Evolutionary conservation across 1,140 invertebrate genomes (phyloP).

Genomic region (Agrilus planipennis): DNA sequence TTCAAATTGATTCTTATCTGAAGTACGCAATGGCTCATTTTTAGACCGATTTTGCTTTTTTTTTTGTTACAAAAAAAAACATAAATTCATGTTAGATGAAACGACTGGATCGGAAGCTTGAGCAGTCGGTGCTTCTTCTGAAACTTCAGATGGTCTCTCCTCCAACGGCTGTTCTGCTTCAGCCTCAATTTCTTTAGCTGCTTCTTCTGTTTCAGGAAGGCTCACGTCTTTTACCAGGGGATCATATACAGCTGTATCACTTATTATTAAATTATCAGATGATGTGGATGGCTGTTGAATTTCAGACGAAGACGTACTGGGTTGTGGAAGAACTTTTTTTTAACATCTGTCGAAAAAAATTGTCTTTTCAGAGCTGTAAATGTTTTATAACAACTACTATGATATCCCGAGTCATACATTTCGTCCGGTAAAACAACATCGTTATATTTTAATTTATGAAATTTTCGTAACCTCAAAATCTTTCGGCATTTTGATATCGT

Average conservation of each 20-base stretch:
- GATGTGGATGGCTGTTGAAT: constrained; percentile 12
- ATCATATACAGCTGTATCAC: constrained; percentile 14
- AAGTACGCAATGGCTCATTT: no score
- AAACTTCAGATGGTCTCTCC: constrained; percentile 11
- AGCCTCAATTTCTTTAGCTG: constrained; percentile 15
- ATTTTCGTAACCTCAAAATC: no score
- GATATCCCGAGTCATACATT: no score
- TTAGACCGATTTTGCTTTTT: no score
- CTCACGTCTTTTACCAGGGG: constrained; percentile 14
- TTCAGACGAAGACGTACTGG: constrained; percentile 11
- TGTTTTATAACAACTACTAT: no score
- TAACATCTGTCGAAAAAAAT: constrained; percentile 14
- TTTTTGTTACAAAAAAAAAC: constrained; percentile 15
- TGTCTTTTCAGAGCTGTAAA: constrained; percentile 14
- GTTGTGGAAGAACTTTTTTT: constrained; percentile 12
- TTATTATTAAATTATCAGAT: constrained; percentile 11
- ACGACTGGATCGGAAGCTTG: constrained; percentile 13
- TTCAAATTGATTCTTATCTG: no score
- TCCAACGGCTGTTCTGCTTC: constrained; percentile 17
- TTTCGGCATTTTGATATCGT: no score
- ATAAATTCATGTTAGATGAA: constrained; percentile 15
- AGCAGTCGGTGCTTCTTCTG: constrained; percentile 13
- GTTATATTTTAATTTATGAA: no score
- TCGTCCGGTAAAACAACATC: no score
- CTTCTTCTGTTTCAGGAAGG: constrained; percentile 12